Evolutionary conservation across 2,113 vertebrate species (phyloP), one percentile per base, ranked within the genome.

Genomic region (Panthera tigris): DNA sequence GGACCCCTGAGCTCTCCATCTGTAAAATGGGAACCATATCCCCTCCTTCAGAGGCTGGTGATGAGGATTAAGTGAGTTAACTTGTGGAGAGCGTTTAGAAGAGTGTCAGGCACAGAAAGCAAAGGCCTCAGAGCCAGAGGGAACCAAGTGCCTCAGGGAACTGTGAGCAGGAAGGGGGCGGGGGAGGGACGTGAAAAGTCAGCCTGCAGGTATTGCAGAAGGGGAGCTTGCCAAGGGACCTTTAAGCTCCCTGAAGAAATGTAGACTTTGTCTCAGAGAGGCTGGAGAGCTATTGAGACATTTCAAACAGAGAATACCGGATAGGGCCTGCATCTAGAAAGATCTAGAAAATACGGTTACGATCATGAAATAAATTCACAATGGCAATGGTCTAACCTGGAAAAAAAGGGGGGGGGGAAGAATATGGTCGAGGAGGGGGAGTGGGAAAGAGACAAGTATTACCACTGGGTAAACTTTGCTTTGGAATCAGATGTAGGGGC

Each of bases 21-120:
- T 86, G 16, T 66, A 48, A 88, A 87, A 91, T 66, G 85, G 71
- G 88, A 95, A n/a, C 45, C 29, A 63, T 27, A 45, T 14, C 52
- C 7, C 21, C 63, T 41, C 16, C 50, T 83, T 84, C 29, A 29
- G 48, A 92, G 68, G 14, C 33, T 3, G 5, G 7, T 1, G 11
- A 27, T 25, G n/a, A 52, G 29, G 29, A 61, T 57, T 48, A 45
- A 82, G 23, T 8, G 63, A 23, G 55, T 50, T 45, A 41, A 52
- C 66, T 2, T 52, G 23, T 36, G 31, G 7, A 31, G n/a, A 68
- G 36, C 25, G 1, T 19, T 74, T 55, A 73, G 21, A n/a, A 66
- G 19, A 25, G 45, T 10, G 79, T 29, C 41, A 57, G 8, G 69
- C 27, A 23, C 1, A 2, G 41, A 29, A 25, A 55, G n/a, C 55